phyloP scores from a whole-genome alignment of 2,888 invertebrate species.

The Platycnemis pennipes region DNA sequence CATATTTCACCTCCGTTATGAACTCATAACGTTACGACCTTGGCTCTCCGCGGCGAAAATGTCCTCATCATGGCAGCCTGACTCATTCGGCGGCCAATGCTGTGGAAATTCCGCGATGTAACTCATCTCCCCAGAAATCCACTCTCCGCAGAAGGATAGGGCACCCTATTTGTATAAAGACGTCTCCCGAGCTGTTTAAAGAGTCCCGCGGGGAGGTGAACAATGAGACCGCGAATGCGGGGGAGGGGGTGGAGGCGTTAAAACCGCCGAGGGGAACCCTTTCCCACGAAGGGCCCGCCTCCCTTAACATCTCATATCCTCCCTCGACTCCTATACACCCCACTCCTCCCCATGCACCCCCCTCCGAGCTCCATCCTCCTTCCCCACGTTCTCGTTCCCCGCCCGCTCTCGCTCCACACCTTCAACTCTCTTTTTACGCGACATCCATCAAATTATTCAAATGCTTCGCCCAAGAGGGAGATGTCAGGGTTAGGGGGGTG shows the following conservation, averaged over 20 bases:
- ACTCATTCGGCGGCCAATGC: neutral
- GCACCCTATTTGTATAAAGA: slow-evolving; percentile 2
- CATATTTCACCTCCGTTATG: neutral
- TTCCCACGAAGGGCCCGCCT: neutral
- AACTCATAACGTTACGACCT: neutral
- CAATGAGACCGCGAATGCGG: slow-evolving; percentile 15
- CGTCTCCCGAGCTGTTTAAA: neutral
- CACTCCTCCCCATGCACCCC: neutral
- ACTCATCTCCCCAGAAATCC: neutral
- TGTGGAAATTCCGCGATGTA: slow-evolving; percentile 9
- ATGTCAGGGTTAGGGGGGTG: neutral
- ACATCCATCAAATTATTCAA: slow-evolving; percentile 62
- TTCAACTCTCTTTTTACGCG: slow-evolving; percentile 14
- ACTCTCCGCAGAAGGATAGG: neutral
- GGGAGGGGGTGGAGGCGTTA: neutral
- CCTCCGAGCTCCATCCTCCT: neutral
- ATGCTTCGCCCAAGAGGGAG: neutral
- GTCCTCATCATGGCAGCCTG: neutral
- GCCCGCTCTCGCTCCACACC: too few relatives aligned
- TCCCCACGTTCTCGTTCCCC: neutral
- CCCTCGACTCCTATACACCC: neutral
- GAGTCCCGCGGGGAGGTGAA: neutral
- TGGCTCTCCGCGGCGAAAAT: neutral
- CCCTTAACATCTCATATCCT: neutral
- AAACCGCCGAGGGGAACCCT: neutral